Evolutionary conservation across 1,140 invertebrate species (phyloP), one percentile per base, ranked within the genome.

Genomic region (Lucilia sericata): DNA sequence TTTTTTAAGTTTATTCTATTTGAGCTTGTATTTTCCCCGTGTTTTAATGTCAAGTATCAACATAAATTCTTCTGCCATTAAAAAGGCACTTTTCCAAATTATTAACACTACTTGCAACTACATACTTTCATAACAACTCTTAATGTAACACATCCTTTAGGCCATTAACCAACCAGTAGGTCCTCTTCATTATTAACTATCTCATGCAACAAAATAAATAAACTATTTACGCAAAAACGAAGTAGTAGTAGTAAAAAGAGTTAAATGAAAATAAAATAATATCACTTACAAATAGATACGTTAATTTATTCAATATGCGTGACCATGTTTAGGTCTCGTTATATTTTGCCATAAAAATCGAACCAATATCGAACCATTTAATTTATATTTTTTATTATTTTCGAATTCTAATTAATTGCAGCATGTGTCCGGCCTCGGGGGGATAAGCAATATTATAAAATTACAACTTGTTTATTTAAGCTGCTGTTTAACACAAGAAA

Each of bases 381-480:
- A 70, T 21, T 21, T 19, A 70, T 21, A 70, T 21, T 70, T 70
- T 70, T 70, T 70, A 10, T 60, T 17, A 42, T 42, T 42, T 55
- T 55, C 51, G 17, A 55, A n/a, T 21, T 70, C 19, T 70, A 70
- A 70, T 70, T 70, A 70, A 70, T 70, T 70, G 65, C 21, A 70
- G 65, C 65, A 70, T 70, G 65, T 70, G 65, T 70, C 19, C n/a
- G 3, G 65, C 65, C 65, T 70, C 8, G 2, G 65, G 65, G n/a
- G 10, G 65, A 19, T 21, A 70, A n/a, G 7, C 19, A 70, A 70
- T 70, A 70, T 21, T 5, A 70, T 21, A 21, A 70, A 70, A 70
- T 70, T 70, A 70, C 65, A 70, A 70, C 65, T 70, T 70, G 65
- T 70, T 70, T 70, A 70, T 70, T 55, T 70, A 21, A 70, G 65